A percentile compares a stretch with the other conserved stretches of the same genome.
Evolutionary conservation across 2,113 vertebrate genomes (phyloP).

Genomic region (Cheirogaleus medius): DNA sequence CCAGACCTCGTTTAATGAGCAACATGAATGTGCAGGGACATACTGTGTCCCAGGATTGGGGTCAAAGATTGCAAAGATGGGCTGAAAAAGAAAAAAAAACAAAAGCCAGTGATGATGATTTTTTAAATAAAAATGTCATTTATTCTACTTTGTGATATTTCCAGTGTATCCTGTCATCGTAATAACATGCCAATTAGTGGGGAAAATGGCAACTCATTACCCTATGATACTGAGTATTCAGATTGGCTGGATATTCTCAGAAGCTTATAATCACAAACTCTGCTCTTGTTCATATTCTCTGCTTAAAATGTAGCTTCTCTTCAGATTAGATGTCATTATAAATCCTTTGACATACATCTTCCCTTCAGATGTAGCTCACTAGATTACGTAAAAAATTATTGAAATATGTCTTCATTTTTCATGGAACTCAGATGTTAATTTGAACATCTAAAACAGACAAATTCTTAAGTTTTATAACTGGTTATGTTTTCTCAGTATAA

Average conservation of each 20-base stretch:
- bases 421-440: conserved; percentile 70
- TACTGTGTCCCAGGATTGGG: neutral
- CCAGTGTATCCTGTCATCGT: neutral
- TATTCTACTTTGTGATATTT: conserved; percentile 2
- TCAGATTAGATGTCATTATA: neutral
- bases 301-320: neutral
- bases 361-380: conserved; percentile 42
- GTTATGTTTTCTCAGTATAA: conserved; percentile 75
- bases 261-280: neutral
- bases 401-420: conserved; percentile 72
- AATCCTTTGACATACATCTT: conserved; percentile 56
- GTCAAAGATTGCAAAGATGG: neutral
- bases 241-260: neutral
- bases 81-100: neutral
- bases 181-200: neutral
- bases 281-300: neutral
- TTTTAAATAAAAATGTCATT: neutral
- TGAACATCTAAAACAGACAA: conserved; percentile 72
- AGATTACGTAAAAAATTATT: conserved; percentile 68
- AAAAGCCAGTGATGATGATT: neutral
- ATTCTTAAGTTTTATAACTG: conserved; percentile 76
- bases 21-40: neutral
- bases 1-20: conserved; percentile 27
- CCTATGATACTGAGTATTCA: neutral
- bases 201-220: neutral